phyloP scores from a whole-genome alignment of 2,113 vertebrate species.

The Menura novaehollandiae region DNA sequence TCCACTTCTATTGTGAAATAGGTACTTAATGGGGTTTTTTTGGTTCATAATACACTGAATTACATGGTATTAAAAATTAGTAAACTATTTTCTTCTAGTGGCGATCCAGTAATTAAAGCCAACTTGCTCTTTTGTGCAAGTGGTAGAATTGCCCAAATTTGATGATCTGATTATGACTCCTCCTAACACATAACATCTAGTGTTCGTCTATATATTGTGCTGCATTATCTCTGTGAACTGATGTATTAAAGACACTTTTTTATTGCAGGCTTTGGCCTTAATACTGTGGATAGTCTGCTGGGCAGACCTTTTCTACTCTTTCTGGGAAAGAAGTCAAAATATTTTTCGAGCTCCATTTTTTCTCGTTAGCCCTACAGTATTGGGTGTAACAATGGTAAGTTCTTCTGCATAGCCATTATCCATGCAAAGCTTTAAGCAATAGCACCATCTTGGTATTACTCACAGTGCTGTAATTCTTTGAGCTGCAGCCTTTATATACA shows the following conservation, averaged over 20 bases:
- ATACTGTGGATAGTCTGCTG: constrained; percentile 95
- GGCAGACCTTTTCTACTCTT: constrained; percentile 96
- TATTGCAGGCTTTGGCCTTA: constrained; percentile 83
- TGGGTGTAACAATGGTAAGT: constrained; percentile 95
- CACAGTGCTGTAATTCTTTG: neutral
- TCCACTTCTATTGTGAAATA: neutral
- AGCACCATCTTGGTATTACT: neutral
- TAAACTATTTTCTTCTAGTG: neutral
- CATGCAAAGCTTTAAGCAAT: neutral
- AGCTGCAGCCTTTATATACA: neutral
- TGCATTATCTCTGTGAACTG: neutral
- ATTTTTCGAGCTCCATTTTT: constrained; percentile 72
- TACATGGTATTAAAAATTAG: neutral
- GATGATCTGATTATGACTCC: neutral
- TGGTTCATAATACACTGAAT: neutral
- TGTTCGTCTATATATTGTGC: neutral
- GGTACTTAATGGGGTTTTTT: neutral
- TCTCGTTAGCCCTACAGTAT: constrained; percentile 86
- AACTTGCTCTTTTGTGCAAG: neutral
- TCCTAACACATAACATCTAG: neutral
- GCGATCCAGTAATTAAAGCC: neutral
- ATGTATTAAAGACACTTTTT: neutral
- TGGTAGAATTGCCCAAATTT: neutral
- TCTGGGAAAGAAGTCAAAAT: constrained; percentile 88
- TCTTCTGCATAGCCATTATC: neutral